Percentiles rank a stretch among this genome's conserved stretches.
Conservation (phyloP, 1,140 invertebrate species). For the Leptopilina clavipes region DNA sequence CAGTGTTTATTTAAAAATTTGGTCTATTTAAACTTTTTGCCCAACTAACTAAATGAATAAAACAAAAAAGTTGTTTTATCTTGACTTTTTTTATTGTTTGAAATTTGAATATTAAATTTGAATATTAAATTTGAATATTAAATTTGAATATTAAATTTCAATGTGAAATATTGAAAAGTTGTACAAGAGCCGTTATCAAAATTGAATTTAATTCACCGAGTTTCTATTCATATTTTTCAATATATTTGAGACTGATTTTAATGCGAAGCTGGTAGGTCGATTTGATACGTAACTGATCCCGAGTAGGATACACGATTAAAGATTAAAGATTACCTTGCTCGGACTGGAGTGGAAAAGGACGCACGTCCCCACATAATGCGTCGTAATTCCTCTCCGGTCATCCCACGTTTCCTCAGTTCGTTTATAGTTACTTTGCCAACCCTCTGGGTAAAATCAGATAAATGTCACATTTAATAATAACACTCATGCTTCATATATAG, state of each 20-base stretch:
- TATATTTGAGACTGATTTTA: not conserved
- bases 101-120: too few species aligned
- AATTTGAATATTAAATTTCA: not conserved
- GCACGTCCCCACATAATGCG: constrained; percentile 91
- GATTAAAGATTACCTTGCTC: constrained; percentile 77
- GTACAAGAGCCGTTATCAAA: not conserved
- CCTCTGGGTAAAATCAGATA: constrained; percentile 76
- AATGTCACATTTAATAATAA: constrained; percentile 23
- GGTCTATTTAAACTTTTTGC: too few species aligned
- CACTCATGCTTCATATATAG: not conserved
- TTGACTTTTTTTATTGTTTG: too few species aligned
- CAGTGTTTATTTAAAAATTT: too few species aligned
- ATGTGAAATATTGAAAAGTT: not conserved
- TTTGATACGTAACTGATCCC: constrained; percentile 53
- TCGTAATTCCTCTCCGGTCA: constrained; percentile 90
- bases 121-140: not conserved
- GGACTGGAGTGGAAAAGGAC: constrained; percentile 89
- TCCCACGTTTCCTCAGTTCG: constrained; percentile 86
- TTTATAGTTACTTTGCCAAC: constrained; percentile 91
- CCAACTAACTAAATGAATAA: too few species aligned
- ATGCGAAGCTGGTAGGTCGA: not conserved
- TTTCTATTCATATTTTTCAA: not conserved
- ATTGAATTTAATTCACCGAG: not conserved
- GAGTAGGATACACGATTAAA: constrained; percentile 55
- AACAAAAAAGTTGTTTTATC: too few species aligned